Base-by-base conservation (phyloP, 2,888 invertebrate genomes). In the Micropterix aruncella region DNA sequence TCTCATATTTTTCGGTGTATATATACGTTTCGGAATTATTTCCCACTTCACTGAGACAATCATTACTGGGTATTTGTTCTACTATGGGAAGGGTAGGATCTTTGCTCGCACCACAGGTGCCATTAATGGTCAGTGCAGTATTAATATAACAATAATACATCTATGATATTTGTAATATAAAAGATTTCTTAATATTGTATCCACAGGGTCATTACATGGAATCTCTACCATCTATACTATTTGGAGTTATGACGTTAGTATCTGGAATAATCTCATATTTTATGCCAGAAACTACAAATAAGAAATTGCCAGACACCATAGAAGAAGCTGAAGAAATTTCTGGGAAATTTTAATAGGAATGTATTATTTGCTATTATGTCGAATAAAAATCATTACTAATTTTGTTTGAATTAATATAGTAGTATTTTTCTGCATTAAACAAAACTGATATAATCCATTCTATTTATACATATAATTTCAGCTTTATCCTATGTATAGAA, bases 21-120 rank as follows among this genome's bases (percentile, higher is more conserved):
- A 73, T 81, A 43, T 76, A 79, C 55, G 79, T 80, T 1, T 76
- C 80, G 15, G 81, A 82, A 58, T 70, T 81, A 51, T 81, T 81
- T 55, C 81, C 81, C 0, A 82, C 81, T 0, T 75, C 68, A 18
- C 65, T 79, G 19, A 62, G 81, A 38, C 79, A 80, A 54, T 77
- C 79, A 0, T 55, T 80, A 40, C 62, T 80, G 52, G 78, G 77
- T 1, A 63, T 73, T 2, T 80, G 79, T 55, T 80, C 80, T 0
- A 77, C 79, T 53, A 63, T 78, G 27, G 80, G 80, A 15, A 66
- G 80, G 48, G 63, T 79, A 40, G 81, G 81, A 0, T 79, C 80
- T 2, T 77, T 80, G 45, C 57, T 79, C 38, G 77, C 81, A 2
- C 80, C 81, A 5, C 70, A 79, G 49, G 79, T 78, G 18, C 80